Evolutionary conservation across 2,113 vertebrate genomes (phyloP).

Genomic region (Neotoma lepida): DNA sequence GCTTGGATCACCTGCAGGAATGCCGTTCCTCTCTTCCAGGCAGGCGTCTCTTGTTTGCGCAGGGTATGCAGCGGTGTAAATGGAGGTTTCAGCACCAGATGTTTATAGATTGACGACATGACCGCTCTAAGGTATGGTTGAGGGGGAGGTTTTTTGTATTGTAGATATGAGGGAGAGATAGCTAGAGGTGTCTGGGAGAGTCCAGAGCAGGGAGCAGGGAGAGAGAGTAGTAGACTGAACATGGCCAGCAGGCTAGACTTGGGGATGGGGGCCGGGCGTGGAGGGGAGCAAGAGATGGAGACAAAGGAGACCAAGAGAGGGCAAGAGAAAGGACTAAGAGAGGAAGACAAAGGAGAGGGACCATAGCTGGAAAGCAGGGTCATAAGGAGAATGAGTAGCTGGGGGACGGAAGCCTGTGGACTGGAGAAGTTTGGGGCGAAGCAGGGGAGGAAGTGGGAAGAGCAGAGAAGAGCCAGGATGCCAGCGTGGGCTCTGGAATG

Average conservation of each 20-base stretch:
- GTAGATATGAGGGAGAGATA: background rate
- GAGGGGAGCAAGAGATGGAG: too few species aligned
- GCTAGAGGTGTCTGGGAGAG: background rate
- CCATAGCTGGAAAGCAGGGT: background rate
- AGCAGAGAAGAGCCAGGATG: background rate
- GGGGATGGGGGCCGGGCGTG: too few species aligned
- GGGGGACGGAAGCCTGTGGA: background rate
- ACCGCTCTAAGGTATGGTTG: too few species aligned
- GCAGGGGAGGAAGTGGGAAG: background rate
- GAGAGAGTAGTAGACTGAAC: background rate
- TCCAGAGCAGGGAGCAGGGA: background rate
- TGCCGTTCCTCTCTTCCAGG: background rate
- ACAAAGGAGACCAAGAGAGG: too few species aligned
- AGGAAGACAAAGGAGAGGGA: background rate
- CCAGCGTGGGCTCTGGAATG: background rate
- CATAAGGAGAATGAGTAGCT: background rate
- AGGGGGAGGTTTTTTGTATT: background rate
- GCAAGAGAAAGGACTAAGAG: background rate
- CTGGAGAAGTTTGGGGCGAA: too few species aligned
- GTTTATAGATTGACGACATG: background rate
- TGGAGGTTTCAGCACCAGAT: background rate
- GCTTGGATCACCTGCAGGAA: accelerated
- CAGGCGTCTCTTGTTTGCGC: background rate
- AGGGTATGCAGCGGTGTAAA: background rate
- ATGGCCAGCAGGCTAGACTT: background rate